A percentile compares a stretch with the other conserved stretches of the same genome.
Conservation (phyloP, 2,113 vertebrate species). For the Nettapus auritus region DNA sequence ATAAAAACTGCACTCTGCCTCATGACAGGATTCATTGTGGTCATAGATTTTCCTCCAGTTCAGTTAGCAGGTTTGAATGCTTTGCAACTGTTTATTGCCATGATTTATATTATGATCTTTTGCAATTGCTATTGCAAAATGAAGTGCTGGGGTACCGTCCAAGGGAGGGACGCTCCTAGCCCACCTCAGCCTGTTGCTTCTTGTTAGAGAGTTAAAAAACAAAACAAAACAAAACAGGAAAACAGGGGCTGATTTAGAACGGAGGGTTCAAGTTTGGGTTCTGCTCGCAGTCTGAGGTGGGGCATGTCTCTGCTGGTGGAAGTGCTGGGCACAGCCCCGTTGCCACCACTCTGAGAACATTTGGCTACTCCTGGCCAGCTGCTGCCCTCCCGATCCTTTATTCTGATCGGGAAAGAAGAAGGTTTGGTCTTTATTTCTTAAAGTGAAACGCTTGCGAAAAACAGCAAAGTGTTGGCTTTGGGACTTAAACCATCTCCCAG, state of each 20-base stretch:
- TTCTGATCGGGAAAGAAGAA: background rate
- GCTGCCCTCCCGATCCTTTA: background rate
- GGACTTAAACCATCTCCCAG: background rate
- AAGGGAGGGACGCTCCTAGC: background rate
- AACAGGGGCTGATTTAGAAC: conserved; percentile 11
- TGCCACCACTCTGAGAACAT: background rate
- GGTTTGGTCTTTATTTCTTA: background rate
- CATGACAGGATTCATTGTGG: background rate
- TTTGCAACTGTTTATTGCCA: background rate
- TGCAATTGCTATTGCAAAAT: conserved; percentile 42
- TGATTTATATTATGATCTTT: conserved; percentile 8
- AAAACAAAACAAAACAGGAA: background rate
- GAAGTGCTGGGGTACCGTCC: background rate
- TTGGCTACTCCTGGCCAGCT: background rate
- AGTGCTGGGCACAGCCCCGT: background rate
- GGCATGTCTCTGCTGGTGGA: background rate
- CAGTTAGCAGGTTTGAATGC: background rate
- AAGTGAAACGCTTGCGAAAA: background rate
- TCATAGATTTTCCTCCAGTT: background rate
- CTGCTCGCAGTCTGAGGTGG: background rate
- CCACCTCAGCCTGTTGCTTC: conserved; percentile 54
- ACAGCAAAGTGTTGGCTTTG: background rate
- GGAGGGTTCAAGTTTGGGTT: background rate
- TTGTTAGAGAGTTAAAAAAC: conserved; percentile 27
- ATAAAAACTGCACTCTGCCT: background rate